Evolutionary conservation across 2,888 invertebrate species (phyloP).

Genomic region (Amaurobius ferox): DNA sequence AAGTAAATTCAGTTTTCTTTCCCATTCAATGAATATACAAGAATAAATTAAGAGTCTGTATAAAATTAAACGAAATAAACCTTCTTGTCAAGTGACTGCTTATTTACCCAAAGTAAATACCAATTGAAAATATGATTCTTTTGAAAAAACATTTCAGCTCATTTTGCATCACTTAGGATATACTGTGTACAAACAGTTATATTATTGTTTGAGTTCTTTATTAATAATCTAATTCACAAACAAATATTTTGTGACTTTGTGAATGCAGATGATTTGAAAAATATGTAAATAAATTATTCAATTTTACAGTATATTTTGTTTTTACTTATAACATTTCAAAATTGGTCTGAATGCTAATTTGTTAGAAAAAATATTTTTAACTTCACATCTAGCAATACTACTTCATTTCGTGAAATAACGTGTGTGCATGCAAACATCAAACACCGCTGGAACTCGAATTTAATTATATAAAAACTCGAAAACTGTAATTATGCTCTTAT

Average conservation of each 20-base stretch:
- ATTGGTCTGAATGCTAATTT: too few species aligned
- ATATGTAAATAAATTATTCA: slow-evolving; percentile 1
- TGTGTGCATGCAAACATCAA: too few species aligned
- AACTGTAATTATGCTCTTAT: too few species aligned
- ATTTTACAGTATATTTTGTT: too few species aligned
- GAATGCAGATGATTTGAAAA: not conserved
- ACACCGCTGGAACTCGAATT: too few species aligned
- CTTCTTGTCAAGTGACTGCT: not conserved
- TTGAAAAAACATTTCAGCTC: not conserved
- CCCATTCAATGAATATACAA: not conserved
- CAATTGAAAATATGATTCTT: not conserved
- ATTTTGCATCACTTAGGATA: not conserved
- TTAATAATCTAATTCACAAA: not conserved
- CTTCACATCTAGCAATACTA: too few species aligned
- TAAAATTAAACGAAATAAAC: slow-evolving; percentile 3
- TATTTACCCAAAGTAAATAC: slow-evolving; percentile 3
- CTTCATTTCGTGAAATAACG: too few species aligned
- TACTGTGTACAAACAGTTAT: not conserved
- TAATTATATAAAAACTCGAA: too few species aligned
- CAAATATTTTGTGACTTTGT: not conserved
- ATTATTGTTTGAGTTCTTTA: not conserved
- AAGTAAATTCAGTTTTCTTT: slow-evolving; percentile 1
- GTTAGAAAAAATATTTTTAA: too few species aligned
- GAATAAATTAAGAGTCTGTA: slow-evolving; percentile 2
- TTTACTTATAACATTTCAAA: too few species aligned